Conservation (phyloP, 2,113 vertebrate species). For the Pluvianellus socialis region DNA sequence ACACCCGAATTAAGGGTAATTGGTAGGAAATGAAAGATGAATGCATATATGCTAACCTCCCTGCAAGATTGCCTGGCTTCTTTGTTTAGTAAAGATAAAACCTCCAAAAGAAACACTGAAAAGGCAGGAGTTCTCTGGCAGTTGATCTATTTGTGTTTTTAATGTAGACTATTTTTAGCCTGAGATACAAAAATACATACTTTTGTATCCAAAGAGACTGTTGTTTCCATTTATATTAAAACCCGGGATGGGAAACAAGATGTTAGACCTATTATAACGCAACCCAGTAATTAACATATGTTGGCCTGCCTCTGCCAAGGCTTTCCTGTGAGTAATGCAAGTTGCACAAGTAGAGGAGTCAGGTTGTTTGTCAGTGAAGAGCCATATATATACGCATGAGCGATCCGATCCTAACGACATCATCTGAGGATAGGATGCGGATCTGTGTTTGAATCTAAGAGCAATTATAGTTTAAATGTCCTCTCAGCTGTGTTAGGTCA, state of each 20-base stretch:
- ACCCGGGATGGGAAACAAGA: slow-evolving; percentile 39
- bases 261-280: slow-evolving; percentile 58
- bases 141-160: slow-evolving; percentile 29
- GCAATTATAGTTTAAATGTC: background rate
- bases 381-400: background rate
- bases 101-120: background rate
- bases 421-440: background rate
- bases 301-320: slow-evolving; percentile 37
- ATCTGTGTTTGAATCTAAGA: background rate
- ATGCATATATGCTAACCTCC: background rate
- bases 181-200: background rate
- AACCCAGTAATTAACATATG: slow-evolving; percentile 56
- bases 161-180: slow-evolving; percentile 27
- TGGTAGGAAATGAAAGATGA: background rate
- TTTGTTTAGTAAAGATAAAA: background rate
- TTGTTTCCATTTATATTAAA: slow-evolving; percentile 57
- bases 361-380: slow-evolving; percentile 18
- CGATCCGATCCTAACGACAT: background rate
- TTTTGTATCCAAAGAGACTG: slow-evolving; percentile 25
- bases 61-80: background rate
- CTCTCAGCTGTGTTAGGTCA: background rate
- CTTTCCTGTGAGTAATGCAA: slow-evolving; percentile 45
- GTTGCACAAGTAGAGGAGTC: slow-evolving; percentile 32
- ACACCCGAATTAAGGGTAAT: background rate
- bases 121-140: slow-evolving; percentile 7